phyloP scores from a whole-genome alignment of 2,113 vertebrate species.

The rat (Rattus norvegicus) region GRCr8 NC_086026.1:108838501-108839000 shows the following conservation, averaged over 20 bases:
- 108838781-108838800: neutral
- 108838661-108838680: neutral
- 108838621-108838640: neutral
- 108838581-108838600: neutral
- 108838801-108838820: neutral
- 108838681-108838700: neutral
- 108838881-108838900: neutral
- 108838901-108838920: neutral
- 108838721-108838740: neutral
- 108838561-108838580: neutral
- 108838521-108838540: neutral
- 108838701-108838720: neutral
- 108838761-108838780: neutral
- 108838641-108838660: neutral
- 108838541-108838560: neutral
- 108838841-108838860: neutral
- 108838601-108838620: neutral
- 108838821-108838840: neutral
- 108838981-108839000: neutral
- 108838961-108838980: neutral
- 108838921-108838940: neutral
- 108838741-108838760: neutral
- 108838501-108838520: neutral
- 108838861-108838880: neutral
- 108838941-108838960: neutral